Evolutionary conservation across 2,888 invertebrate species (phyloP).

Genomic region (Aphidoletes aphidimyza): DNA sequence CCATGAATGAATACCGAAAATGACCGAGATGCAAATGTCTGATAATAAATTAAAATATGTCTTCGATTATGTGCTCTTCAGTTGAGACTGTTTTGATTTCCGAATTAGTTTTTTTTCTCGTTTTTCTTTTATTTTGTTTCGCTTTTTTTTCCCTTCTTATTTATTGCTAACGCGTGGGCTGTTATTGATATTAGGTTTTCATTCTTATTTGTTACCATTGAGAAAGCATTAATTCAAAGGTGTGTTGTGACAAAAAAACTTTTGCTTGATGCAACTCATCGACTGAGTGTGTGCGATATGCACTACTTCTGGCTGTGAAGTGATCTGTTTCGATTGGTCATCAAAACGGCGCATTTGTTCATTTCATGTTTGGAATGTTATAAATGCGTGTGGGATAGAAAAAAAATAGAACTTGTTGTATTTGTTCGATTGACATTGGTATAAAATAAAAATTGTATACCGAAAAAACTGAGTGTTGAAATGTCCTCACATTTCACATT

Average conservation of each 20-base stretch:
- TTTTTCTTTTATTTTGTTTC: not conserved
- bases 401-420: not conserved
- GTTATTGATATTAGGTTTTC: slow-evolving; percentile 36
- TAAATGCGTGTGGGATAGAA: not conserved
- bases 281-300: slow-evolving; percentile 8
- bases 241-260: slow-evolving; percentile 26
- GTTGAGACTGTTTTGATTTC: not conserved
- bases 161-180: slow-evolving; percentile 1
- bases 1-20: not conserved
- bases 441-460: not conserved
- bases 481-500: too few species aligned
- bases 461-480: too few species aligned
- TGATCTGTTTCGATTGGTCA: not conserved
- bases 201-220: not conserved
- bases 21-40: not conserved
- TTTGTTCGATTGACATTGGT: not conserved
- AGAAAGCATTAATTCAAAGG: slow-evolving; percentile 32
- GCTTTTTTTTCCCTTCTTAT: not conserved
- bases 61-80: slow-evolving; percentile 23
- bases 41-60: slow-evolving; percentile 50
- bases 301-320: not conserved
- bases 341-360: slow-evolving; percentile 2
- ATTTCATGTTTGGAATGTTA: not conserved
- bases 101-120: not conserved
- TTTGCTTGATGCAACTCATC: slow-evolving; percentile 10